phyloP scores from a whole-genome alignment of 2,113 vertebrate species.

The Prolemur simus region DNA sequence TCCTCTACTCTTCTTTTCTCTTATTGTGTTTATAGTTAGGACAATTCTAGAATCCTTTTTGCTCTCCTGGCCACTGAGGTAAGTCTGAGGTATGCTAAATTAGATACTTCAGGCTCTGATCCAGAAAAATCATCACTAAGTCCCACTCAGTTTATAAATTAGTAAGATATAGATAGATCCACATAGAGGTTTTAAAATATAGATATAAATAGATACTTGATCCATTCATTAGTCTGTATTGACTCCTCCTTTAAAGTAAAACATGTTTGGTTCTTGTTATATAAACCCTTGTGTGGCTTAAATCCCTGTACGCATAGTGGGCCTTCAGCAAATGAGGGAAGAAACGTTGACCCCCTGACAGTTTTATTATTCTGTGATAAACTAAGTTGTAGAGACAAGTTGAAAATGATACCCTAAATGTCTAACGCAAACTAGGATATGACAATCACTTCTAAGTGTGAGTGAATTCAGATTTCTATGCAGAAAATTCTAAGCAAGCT shows the following conservation, averaged over 20 bases:
- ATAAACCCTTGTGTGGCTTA: background rate
- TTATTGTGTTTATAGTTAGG: background rate
- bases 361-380: background rate
- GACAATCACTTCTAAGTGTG: background rate
- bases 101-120: background rate
- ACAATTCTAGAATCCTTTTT: background rate
- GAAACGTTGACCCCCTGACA: background rate
- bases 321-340: background rate
- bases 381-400: background rate
- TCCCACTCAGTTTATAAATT: background rate
- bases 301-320: background rate
- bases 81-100: background rate
- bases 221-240: background rate
- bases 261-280: background rate
- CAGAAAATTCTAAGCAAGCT: background rate
- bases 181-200: background rate
- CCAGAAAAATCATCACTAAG: background rate
- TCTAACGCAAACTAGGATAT: background rate
- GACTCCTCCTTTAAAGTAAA: background rate
- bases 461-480: background rate
- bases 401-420: background rate
- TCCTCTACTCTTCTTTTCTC: background rate
- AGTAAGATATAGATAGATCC: background rate
- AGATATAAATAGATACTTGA: background rate
- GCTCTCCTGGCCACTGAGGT: background rate